Conservation (phyloP, 2,113 vertebrate species). For the Heterotis niloticus region DNA sequence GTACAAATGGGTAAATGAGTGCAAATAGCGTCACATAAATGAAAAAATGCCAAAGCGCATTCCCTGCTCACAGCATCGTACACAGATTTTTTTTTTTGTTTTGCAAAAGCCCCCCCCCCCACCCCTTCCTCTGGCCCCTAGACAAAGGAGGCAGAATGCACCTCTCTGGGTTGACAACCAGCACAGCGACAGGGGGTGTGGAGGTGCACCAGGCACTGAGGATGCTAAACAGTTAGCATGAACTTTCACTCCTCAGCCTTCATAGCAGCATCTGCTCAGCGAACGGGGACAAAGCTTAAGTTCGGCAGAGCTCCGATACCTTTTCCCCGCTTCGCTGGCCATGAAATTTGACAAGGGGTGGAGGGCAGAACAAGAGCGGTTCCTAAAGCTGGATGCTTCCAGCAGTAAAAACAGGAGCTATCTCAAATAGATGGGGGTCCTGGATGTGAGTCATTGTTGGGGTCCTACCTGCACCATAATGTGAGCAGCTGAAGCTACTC, state of each 20-base stretch:
- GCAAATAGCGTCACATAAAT: too few relatives aligned
- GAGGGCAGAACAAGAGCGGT: background rate
- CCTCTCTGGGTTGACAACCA: too few relatives aligned
- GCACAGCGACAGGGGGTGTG: background rate
- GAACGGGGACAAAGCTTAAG: conserved; percentile 61
- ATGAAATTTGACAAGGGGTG: conserved; percentile 54
- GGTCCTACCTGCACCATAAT: too few relatives aligned
- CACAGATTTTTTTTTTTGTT: too few relatives aligned
- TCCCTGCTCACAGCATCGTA: too few relatives aligned
- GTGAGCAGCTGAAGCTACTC: too few relatives aligned
- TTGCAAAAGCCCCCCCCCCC: too few relatives aligned
- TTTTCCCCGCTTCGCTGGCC: conserved; percentile 74
- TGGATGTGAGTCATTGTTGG: too few relatives aligned
- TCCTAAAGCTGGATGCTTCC: background rate
- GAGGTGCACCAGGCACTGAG: conserved; percentile 20
- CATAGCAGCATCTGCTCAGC: conserved; percentile 12
- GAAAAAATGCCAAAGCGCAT: too few relatives aligned
- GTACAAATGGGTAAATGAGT: too few relatives aligned
- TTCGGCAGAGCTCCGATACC: conserved; percentile 67
- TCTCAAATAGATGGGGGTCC: too few relatives aligned
- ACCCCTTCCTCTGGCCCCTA: background rate
- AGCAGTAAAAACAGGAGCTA: too few relatives aligned
- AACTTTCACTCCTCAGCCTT: conserved; percentile 43
- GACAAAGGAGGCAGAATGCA: background rate
- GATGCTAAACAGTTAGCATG: conserved; percentile 69